phyloP scores from a whole-genome alignment of 2,888 invertebrate genomes.

The Tenthredo mesomela region DNA sequence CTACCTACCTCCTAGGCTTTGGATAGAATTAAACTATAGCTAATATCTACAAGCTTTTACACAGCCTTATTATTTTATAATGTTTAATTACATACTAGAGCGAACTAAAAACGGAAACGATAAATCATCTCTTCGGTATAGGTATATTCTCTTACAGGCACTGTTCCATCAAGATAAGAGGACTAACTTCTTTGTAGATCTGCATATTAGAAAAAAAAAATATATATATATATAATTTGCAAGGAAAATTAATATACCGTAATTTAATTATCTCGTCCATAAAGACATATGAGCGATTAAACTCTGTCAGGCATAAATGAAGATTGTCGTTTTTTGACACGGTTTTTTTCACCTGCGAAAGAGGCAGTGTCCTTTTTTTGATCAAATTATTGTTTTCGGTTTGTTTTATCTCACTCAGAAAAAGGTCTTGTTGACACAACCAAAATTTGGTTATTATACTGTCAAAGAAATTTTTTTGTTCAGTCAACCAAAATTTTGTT shows the following conservation, averaged over 20 bases:
- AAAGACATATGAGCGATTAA: background rate
- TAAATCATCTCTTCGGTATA: constrained; percentile 15
- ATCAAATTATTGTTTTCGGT: too few relatives aligned
- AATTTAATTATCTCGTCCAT: background rate
- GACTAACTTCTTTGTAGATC: background rate
- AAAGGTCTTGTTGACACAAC: too few relatives aligned
- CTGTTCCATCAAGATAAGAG: background rate
- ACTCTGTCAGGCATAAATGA: background rate
- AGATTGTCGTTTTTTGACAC: background rate
- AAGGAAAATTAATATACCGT: background rate
- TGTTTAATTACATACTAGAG: background rate
- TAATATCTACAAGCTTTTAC: background rate
- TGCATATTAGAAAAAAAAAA: background rate
- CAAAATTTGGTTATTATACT: too few relatives aligned
- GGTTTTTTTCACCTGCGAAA: background rate
- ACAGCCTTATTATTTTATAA: background rate
- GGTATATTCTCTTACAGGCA: too few relatives aligned
- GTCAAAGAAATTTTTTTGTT: too few relatives aligned
- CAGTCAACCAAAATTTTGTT: too few relatives aligned
- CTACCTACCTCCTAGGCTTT: background rate
- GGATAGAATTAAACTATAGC: background rate
- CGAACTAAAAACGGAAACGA: constrained; percentile 7
- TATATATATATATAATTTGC: background rate
- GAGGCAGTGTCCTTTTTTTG: too few relatives aligned
- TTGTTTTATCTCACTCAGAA: too few relatives aligned